These are phyloP conservation scores for Oreocharis arfaki DNA, from an alignment of 2,113 vertebrate genomes.

Conservation along the genomic window DNA sequence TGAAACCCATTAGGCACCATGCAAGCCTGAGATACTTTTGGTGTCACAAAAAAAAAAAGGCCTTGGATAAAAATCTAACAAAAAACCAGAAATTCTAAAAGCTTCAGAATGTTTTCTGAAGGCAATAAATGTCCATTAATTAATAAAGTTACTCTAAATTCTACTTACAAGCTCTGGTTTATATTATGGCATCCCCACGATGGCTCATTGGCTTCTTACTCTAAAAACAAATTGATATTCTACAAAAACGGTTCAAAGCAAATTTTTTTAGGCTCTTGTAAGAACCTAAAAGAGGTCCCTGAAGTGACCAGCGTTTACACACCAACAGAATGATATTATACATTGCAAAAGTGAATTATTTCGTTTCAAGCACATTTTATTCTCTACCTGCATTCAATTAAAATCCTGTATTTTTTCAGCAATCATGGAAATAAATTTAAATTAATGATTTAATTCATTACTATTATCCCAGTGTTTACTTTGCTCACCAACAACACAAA, in stretches of 20 bases:
- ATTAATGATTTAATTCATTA: neutral
- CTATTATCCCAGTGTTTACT: neutral
- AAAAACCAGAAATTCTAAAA: neutral
- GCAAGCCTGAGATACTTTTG: conserved; percentile 38
- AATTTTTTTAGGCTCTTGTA: neutral
- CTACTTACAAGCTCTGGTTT: neutral
- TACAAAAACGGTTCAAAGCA: neutral
- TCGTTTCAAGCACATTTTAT: neutral
- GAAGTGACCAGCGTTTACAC: neutral
- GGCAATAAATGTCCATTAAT: neutral
- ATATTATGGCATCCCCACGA: neutral
- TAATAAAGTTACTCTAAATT: neutral
- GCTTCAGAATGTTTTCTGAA: neutral
- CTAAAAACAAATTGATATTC: neutral
- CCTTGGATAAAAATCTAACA: neutral
- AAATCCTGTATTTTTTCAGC: neutral
- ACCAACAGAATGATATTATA: neutral
- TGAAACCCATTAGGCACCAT: conserved; percentile 73
- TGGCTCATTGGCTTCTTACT: neutral
- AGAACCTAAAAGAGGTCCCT: neutral
- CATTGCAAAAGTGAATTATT: neutral
- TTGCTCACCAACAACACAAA: neutral
- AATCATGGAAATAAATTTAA: neutral
- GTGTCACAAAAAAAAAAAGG: neutral
- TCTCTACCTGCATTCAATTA: neutral